Percentiles rank a stretch among this genome's conserved stretches.
Conservation (phyloP, 1,140 invertebrate species). For the Artemia franciscana region DNA sequence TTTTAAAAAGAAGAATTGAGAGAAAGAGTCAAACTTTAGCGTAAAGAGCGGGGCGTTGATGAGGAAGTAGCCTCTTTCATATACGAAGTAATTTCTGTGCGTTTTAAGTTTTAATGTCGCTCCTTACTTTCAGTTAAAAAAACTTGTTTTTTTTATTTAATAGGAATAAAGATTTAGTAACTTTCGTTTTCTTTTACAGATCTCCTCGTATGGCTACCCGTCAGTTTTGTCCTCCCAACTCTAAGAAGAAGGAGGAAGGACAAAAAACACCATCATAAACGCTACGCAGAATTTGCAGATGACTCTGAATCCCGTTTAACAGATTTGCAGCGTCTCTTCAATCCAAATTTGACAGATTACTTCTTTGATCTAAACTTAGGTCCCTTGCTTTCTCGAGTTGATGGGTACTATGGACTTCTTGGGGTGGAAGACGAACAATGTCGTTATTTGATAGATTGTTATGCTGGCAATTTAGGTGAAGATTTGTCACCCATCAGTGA, state of each 20-base stretch:
- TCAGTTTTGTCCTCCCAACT: conserved; percentile 10
- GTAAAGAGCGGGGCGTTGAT: too few species aligned
- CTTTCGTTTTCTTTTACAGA: neutral
- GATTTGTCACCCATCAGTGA: conserved; percentile 5
- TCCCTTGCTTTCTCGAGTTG: conserved; percentile 9
- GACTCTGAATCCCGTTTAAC: neutral
- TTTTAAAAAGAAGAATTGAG: too few species aligned
- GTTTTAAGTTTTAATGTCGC: too few species aligned
- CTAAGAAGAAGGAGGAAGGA: conserved; percentile 1
- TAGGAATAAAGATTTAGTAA: too few species aligned
- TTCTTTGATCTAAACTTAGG: conserved; percentile 6
- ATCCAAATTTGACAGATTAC: conserved; percentile 4
- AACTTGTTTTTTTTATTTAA: too few species aligned
- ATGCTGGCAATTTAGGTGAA: neutral
- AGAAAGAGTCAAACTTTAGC: too few species aligned
- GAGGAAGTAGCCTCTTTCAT: too few species aligned
- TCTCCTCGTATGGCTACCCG: conserved; percentile 9
- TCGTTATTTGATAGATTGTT: conserved; percentile 4
- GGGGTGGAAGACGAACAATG: conserved; percentile 1
- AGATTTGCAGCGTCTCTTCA: neutral
- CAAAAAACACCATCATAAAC: neutral
- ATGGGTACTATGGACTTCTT: conserved; percentile 8
- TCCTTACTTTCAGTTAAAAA: too few species aligned
- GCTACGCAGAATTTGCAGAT: neutral
- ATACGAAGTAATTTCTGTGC: too few species aligned